Conservation (phyloP, 2,113 vertebrate species). For the Equus quagga region DNA sequence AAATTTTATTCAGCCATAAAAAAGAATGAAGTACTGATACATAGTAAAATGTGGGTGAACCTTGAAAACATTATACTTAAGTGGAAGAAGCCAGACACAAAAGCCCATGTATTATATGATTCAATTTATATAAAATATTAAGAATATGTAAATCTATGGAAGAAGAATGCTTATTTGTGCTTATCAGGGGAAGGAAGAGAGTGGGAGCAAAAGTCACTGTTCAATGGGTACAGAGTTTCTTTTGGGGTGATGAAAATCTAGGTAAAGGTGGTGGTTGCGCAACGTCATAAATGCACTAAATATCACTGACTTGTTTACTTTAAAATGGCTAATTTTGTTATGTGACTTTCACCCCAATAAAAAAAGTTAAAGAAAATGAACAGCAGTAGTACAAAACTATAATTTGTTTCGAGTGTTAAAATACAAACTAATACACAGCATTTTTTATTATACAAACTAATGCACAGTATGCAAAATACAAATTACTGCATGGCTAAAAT, state of each 20-base stretch:
- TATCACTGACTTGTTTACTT: neutral
- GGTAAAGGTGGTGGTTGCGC: neutral
- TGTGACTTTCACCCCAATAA: neutral
- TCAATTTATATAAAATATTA: neutral
- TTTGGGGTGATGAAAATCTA: neutral
- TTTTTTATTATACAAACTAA: neutral
- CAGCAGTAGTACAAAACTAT: neutral
- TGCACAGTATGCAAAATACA: neutral
- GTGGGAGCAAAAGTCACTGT: neutral
- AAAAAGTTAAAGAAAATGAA: neutral
- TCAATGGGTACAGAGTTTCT: neutral
- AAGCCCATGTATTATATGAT: neutral
- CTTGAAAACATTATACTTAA: neutral
- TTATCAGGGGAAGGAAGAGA: neutral
- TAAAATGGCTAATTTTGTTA: neutral
- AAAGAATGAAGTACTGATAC: neutral
- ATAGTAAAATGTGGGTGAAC: neutral
- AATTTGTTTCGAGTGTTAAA: neutral
- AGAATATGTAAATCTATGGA: neutral
- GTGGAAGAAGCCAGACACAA: neutral
- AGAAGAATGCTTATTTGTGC: neutral
- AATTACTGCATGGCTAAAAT: neutral
- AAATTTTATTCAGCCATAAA: neutral
- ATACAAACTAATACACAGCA: neutral
- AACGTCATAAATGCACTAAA: neutral